A percentile compares a stretch with the other conserved stretches of the same genome.
These are phyloP conservation scores for Philonicus albiceps DNA, from an alignment of 2,888 invertebrate species.

Conservation along the genomic window DNA sequence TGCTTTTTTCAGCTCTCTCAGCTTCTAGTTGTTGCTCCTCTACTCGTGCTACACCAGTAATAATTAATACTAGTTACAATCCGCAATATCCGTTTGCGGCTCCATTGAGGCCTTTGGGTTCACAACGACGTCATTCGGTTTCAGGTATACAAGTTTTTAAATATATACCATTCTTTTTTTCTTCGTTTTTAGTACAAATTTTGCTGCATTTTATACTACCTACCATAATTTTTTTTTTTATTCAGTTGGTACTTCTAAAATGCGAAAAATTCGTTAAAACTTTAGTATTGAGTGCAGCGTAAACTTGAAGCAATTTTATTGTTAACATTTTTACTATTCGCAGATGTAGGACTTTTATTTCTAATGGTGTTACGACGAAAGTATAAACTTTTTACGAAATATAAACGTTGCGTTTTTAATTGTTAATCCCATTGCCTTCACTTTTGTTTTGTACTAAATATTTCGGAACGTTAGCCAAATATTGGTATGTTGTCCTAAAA, in stretches of 20 bases:
- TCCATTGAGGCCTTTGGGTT: constrained; percentile 48
- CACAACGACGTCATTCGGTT: constrained; percentile 51
- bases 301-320: neutral
- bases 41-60: constrained; percentile 47
- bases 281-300: neutral
- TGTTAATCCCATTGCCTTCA: neutral
- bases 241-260: neutral
- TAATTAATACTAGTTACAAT: constrained; percentile 50
- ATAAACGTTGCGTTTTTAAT: neutral
- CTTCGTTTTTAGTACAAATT: neutral
- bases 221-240: neutral
- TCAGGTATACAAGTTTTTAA: constrained; percentile 49
- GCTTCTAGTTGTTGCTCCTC: constrained; percentile 49
- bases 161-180: neutral
- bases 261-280: neutral
- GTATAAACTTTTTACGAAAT: neutral
- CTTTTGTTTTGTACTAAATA: neutral
- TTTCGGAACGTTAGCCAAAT: neutral
- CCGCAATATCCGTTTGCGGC: constrained; percentile 50
- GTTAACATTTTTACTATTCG: neutral
- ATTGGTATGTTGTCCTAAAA: neutral
- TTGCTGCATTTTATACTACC: neutral
- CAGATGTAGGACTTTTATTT: neutral
- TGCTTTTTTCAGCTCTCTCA: constrained; percentile 49
- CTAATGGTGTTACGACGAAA: neutral